These are phyloP conservation scores for Euplexia lucipara DNA, from an alignment of 2,888 invertebrate species.

Conservation along the genomic window DNA sequence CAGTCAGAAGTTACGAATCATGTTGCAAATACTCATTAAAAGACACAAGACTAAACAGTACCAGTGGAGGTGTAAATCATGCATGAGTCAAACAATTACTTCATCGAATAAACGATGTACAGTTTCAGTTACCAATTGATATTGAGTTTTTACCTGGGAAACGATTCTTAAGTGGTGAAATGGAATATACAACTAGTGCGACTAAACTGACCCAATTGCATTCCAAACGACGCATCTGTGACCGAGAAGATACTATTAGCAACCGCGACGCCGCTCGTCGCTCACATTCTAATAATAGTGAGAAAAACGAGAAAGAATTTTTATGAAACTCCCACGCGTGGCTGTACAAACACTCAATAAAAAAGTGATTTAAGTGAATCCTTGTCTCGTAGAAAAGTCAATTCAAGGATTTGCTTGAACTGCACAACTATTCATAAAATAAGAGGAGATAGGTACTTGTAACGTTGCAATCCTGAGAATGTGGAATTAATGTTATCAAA, in stretches of 20 bases:
- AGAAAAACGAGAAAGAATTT: constrained; percentile 70
- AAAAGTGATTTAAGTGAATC: constrained; percentile 23
- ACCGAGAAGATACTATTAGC: constrained; percentile 66
- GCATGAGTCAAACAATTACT: constrained; percentile 37
- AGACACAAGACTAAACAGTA: constrained; percentile 78
- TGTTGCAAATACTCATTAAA: constrained; percentile 64
- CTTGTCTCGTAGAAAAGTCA: constrained; percentile 19
- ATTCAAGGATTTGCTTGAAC: background rate
- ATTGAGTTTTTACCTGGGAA: constrained; percentile 13
- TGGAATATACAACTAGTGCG: constrained; percentile 4
- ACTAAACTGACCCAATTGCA: constrained; percentile 58
- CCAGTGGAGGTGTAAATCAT: constrained; percentile 49
- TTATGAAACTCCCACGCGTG: constrained; percentile 57
- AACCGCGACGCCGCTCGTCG: constrained; percentile 52
- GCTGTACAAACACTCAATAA: constrained; percentile 24
- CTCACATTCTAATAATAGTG: constrained; percentile 77
- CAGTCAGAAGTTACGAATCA: constrained; percentile 49
- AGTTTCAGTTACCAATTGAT: constrained; percentile 19
- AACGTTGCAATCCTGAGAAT: constrained; percentile 31
- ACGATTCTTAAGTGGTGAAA: constrained; percentile 2
- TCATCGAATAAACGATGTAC: constrained; percentile 8
- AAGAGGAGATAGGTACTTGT: too few species aligned
- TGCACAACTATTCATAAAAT: background rate
- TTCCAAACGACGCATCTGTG: constrained; percentile 58
- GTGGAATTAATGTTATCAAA: constrained; percentile 45